Evolutionary conservation across 2,888 invertebrate genomes (phyloP).

Genomic region (Caenorhabditis panamensis): DNA sequence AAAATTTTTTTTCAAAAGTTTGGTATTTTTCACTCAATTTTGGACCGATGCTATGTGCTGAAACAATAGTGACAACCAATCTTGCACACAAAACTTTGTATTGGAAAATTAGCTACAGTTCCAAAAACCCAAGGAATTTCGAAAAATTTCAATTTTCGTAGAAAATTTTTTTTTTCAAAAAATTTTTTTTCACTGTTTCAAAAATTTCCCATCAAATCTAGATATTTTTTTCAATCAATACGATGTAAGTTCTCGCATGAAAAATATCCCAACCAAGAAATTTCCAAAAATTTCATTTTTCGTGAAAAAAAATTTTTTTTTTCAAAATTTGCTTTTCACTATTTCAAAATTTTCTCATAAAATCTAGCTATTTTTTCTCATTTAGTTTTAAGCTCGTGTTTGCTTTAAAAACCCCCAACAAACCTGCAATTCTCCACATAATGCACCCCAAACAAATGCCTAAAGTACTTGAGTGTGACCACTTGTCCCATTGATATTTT

Average conservation of each 20-base stretch:
- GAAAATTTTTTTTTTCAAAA: neutral
- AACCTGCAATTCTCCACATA: constrained; percentile 52
- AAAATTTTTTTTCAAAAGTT: no score
- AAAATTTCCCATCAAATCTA: no score
- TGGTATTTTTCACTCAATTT: no score
- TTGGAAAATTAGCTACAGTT: neutral
- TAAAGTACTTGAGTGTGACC: constrained; percentile 67
- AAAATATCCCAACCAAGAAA: neutral
- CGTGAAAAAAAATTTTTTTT: neutral
- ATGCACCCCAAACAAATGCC: constrained; percentile 65
- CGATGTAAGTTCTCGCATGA: no score
- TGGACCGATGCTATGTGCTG: no score
- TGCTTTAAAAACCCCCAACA: no score
- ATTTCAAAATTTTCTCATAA: neutral
- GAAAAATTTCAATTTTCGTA: neutral
- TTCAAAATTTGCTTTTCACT: neutral
- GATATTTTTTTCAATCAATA: no score
- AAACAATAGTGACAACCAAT: no score
- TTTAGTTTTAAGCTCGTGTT: no score
- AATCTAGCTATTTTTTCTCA: no score
- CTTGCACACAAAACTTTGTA: neutral
- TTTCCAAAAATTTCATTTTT: neutral
- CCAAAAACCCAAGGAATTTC: neutral
- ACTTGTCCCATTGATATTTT: constrained; percentile 45
- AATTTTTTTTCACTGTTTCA: neutral